Evolutionary conservation across 2,113 vertebrate species (phyloP), one percentile per base, ranked within the genome.

Genomic region (Scomber scombrus): DNA sequence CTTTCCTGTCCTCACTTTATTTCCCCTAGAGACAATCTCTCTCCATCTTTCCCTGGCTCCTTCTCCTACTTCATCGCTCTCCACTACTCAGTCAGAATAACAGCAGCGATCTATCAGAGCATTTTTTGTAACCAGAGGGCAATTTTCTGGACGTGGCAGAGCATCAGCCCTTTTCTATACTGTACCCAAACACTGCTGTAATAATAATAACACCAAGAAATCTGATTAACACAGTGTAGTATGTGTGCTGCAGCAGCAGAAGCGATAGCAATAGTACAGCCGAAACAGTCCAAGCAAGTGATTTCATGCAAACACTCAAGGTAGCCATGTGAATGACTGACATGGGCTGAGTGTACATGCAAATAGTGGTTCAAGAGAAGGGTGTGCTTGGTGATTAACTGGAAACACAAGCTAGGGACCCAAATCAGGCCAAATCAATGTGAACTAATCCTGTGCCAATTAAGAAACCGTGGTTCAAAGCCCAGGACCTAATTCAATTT

Each of bases 341-440:
- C 68, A 66, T 4, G 11, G 49, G 70, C 55, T 8, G 71, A 54
- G 74, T 65, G 40, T 21, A 65, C 46, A 78, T 80, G 82, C 80
- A 90, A 88, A 89, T 79, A 45, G 45, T 45, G 34, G 46, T 67
- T 68, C 2, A 55, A 76, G 46, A 81, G 31, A 78, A 79, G 54
- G 79, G 67, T 62, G 71, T 29, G 67, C 75, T 81, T 73, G 11
- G 82, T 91, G 88, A 92, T 92, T 86, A 87, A 93, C 84, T 66
- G 66, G 50, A 69, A 84, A 86, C 77, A 80, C 85, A 82, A 81
- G 73, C 80, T 19, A 10, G 71, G 68, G 81, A 57, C 71, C 88
- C 83, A 75, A 91, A 92, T 93, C 92, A 91, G 81, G 52, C 62
- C 88, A 60, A 90, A 93, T 93, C 90, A 90, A 93, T 93, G 82